phyloP scores from a whole-genome alignment of 2,113 vertebrate species.

The Chaetops frenatus region DNA sequence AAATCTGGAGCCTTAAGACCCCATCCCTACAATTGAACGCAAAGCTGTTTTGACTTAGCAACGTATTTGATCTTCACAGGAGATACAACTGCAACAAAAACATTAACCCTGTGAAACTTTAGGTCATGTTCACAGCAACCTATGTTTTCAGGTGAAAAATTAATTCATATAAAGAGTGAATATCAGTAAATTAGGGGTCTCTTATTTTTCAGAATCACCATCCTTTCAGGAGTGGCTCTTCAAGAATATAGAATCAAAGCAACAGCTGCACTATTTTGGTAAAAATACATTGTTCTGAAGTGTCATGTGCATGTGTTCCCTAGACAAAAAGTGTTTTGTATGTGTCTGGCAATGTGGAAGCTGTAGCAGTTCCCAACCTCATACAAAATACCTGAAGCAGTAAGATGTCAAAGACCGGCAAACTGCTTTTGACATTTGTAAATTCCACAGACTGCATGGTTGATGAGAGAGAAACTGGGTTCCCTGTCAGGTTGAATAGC shows the following conservation, averaged over 20 bases:
- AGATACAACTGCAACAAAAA: neutral
- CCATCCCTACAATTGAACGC: neutral
- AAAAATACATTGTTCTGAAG: neutral
- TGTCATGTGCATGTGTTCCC: accelerated
- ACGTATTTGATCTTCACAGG: neutral
- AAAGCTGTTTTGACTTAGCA: neutral
- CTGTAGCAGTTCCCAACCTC: neutral
- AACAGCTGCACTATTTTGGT: neutral
- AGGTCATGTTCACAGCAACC: neutral
- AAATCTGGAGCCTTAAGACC: neutral
- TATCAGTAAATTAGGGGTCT: neutral
- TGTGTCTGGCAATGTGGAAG: neutral
- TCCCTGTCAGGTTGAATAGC: neutral
- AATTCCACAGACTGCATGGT: neutral
- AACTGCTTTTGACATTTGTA: neutral
- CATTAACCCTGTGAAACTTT: neutral
- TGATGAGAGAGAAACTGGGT: neutral
- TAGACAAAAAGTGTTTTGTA: neutral
- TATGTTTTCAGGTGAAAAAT: neutral
- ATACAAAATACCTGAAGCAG: neutral
- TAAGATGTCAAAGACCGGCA: neutral
- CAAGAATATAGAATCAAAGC: neutral
- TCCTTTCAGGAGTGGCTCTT: neutral
- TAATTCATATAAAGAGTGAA: neutral
- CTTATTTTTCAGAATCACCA: neutral